These are phyloP conservation scores for Bungarus multicinctus DNA, from an alignment of 2,113 vertebrate species.

Conservation along the genomic window DNA sequence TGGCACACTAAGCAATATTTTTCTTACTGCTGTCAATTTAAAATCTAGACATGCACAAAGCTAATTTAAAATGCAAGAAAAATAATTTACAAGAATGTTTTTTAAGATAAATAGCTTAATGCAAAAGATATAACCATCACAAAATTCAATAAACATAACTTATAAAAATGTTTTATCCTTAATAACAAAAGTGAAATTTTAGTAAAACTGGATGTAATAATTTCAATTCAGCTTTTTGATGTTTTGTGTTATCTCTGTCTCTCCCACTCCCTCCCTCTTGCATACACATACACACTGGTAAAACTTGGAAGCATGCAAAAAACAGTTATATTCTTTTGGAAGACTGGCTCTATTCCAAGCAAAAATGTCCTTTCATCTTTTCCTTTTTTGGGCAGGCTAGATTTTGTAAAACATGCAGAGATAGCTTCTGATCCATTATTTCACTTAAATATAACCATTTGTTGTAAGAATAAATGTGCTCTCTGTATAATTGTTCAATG, in stretches of 20 bases:
- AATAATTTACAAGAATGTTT: background rate
- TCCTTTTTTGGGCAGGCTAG: conserved; percentile 45
- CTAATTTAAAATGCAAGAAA: background rate
- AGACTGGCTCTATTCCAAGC: conserved; percentile 22
- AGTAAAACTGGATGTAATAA: background rate
- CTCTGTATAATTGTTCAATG: background rate
- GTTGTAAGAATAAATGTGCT: background rate
- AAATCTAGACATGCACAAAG: background rate
- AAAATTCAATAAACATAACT: background rate
- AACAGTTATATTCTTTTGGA: conserved; percentile 35
- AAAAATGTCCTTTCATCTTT: conserved; percentile 35
- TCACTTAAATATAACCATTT: background rate
- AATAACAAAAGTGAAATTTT: background rate
- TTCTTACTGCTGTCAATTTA: background rate
- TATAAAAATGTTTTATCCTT: background rate
- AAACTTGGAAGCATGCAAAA: conserved; percentile 24
- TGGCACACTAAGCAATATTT: background rate
- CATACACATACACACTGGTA: background rate
- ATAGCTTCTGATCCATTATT: conserved; percentile 12
- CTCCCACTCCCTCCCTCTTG: conserved; percentile 33
- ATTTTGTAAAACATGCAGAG: background rate
- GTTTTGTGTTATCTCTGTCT: conserved; percentile 20
- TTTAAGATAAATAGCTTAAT: background rate
- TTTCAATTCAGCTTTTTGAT: background rate
- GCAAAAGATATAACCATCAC: background rate